Evolutionary conservation across 2,888 invertebrate species (phyloP).

Genomic region (Cerastis rubricosa): DNA sequence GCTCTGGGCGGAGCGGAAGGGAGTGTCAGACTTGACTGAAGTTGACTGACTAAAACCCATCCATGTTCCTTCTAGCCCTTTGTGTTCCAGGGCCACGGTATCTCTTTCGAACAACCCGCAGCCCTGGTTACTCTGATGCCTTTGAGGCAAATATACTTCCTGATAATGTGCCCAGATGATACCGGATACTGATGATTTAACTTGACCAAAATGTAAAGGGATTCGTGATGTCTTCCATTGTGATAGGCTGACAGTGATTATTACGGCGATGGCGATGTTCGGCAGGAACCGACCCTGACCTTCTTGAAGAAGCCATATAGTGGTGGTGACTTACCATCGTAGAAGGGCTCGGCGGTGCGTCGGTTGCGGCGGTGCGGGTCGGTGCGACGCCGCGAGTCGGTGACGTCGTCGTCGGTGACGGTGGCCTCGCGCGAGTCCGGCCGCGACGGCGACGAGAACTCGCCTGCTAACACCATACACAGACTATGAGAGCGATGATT

Average conservation of each 20-base stretch:
- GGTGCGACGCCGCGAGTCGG: constrained; percentile 69
- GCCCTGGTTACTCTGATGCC: too few relatives aligned
- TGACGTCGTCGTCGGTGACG: constrained; percentile 81
- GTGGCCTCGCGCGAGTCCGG: constrained; percentile 83
- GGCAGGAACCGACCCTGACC: neutral
- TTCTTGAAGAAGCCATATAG: neutral
- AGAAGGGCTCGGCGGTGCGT: constrained; percentile 75
- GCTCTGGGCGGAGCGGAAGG: too few relatives aligned
- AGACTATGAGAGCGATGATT: constrained; percentile 11
- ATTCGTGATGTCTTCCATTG: constrained; percentile 1
- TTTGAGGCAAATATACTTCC: neutral
- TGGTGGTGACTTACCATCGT: constrained; percentile 72
- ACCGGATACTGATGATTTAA: constrained; percentile 18
- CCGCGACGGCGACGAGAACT: constrained; percentile 81
- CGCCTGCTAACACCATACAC: constrained; percentile 70
- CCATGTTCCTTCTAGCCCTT: too few relatives aligned
- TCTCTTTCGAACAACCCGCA: too few relatives aligned
- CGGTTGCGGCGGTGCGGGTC: constrained; percentile 66
- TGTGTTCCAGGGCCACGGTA: too few relatives aligned
- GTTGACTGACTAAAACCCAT: too few relatives aligned
- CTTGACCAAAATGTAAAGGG: constrained; percentile 12
- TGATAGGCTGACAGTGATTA: neutral
- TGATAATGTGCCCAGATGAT: neutral
- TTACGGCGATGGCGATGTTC: neutral
- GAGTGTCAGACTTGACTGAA: too few relatives aligned